A percentile compares a stretch with the other conserved stretches of the same genome.
These are phyloP conservation scores for Hesperophylax magnus DNA, from an alignment of 1,140 invertebrate genomes.

Conservation along the genomic window DNA sequence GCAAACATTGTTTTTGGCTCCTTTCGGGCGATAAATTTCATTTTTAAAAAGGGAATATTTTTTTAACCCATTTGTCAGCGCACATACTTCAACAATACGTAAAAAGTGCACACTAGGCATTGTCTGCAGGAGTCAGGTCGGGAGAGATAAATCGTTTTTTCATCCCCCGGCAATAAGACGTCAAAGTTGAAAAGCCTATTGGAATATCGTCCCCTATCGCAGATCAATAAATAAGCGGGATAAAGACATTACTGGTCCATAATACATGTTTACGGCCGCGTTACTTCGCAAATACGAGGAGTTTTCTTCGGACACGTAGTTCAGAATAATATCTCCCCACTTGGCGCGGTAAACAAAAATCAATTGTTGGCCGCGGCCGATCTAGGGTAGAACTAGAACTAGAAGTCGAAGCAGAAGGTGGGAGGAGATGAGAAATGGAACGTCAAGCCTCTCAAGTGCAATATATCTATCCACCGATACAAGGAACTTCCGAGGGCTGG, in stretches of 20 bases:
- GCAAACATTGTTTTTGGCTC: background rate
- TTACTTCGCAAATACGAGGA: conserved; percentile 34
- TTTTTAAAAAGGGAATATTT: background rate
- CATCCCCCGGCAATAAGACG: conserved; percentile 46
- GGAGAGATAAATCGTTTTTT: conserved; percentile 47
- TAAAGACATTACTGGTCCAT: conserved; percentile 45
- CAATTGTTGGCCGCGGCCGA: conserved; percentile 33
- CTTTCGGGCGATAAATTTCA: background rate
- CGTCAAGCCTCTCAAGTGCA: conserved; percentile 41
- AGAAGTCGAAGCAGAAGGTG: background rate
- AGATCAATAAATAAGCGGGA: conserved; percentile 43
- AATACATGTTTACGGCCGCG: conserved; percentile 44
- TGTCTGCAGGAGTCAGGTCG: conserved; percentile 33
- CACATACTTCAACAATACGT: conserved; percentile 25
- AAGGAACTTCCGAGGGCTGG: background rate
- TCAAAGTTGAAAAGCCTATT: conserved; percentile 44
- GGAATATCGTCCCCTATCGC: conserved; percentile 42
- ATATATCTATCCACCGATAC: conserved; percentile 33
- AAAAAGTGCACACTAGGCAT: conserved; percentile 27
- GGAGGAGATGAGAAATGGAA: conserved; percentile 45
- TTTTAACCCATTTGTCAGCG: background rate
- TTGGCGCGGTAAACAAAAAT: conserved; percentile 43
- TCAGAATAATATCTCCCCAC: conserved; percentile 10
- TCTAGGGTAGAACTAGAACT: background rate
- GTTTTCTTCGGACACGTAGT: conserved; percentile 22